Conservation (phyloP, 2,113 vertebrate genomes). For the Gambusia holbrooki region DNA sequence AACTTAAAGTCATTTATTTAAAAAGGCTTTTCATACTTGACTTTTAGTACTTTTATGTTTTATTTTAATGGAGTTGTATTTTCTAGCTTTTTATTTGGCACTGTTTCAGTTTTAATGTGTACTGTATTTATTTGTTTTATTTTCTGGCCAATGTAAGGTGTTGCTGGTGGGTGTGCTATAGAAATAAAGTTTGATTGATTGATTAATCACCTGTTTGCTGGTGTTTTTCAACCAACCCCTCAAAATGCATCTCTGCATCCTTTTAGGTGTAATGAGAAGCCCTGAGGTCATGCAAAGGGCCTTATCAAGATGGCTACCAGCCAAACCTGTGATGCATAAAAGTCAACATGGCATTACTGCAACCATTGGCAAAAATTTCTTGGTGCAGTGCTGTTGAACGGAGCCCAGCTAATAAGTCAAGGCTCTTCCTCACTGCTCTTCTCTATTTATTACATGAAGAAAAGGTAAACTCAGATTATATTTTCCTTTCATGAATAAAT, state of each 20-base stretch:
- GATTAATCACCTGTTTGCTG: neutral
- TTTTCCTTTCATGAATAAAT: too few species aligned
- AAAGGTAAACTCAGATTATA: too few species aligned
- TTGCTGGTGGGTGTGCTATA: too few species aligned
- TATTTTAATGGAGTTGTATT: too few species aligned
- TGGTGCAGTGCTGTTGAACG: conserved; percentile 20
- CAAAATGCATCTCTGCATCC: conserved; percentile 9
- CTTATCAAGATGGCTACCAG: conserved; percentile 42
- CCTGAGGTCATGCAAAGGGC: conserved; percentile 43
- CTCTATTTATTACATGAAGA: neutral
- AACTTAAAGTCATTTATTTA: too few species aligned
- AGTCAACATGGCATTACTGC: conserved; percentile 65
- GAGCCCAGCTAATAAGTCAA: conserved; percentile 31
- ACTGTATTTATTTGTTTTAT: too few species aligned
- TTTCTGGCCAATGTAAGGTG: too few species aligned
- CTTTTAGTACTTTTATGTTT: too few species aligned
- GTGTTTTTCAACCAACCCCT: neutral
- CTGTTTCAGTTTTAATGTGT: too few species aligned
- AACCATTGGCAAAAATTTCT: conserved; percentile 39
- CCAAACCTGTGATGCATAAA: conserved; percentile 61
- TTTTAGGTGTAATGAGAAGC: conserved; percentile 38
- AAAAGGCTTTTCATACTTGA: too few species aligned
- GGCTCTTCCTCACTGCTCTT: conserved; percentile 14
- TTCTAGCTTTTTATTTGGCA: too few species aligned
- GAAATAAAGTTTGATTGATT: too few species aligned